Conservation (phyloP, 2,888 invertebrate genomes). For the Sericinus montela region DNA sequence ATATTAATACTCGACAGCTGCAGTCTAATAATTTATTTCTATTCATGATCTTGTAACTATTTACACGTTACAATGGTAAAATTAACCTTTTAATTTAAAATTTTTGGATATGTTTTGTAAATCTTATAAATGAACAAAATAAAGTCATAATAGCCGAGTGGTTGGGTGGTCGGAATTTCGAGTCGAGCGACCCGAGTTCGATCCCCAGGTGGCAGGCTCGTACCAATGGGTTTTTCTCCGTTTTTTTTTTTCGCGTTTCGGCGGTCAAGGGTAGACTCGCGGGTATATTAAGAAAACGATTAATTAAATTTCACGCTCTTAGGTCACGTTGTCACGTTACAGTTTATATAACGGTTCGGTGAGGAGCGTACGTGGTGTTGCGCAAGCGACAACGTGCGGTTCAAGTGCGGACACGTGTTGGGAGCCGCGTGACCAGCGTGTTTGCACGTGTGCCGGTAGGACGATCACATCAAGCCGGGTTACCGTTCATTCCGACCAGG, state of each 20-base stretch:
- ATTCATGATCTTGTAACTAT: too few species aligned
- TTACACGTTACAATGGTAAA: too few species aligned
- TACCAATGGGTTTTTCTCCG: too few species aligned
- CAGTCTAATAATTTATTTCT: too few species aligned
- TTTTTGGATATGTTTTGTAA: too few species aligned
- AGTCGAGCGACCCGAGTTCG: too few species aligned
- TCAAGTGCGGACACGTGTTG: slow-evolving; percentile 66
- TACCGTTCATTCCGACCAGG: slow-evolving; percentile 27
- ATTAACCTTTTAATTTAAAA: too few species aligned
- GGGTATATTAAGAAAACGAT: slow-evolving; percentile 37
- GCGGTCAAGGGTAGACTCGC: slow-evolving; percentile 26
- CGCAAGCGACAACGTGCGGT: slow-evolving; percentile 72
- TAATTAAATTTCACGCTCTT: slow-evolving; percentile 59
- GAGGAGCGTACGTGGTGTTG: slow-evolving; percentile 63
- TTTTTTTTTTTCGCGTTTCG: not conserved
- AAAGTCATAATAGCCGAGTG: too few species aligned
- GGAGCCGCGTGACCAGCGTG: slow-evolving; percentile 58
- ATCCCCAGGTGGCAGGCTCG: too few species aligned
- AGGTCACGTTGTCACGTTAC: slow-evolving; percentile 75
- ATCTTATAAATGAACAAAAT: too few species aligned
- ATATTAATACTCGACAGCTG: not conserved
- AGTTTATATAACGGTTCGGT: slow-evolving; percentile 66
- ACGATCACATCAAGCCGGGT: slow-evolving; percentile 44
- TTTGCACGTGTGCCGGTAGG: slow-evolving; percentile 48
- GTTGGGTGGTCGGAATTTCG: too few species aligned